A percentile compares a stretch with the other conserved stretches of the same genome.
phyloP scores from a whole-genome alignment of 1,140 invertebrate genomes.

The Pectinophora gossypiella region DNA sequence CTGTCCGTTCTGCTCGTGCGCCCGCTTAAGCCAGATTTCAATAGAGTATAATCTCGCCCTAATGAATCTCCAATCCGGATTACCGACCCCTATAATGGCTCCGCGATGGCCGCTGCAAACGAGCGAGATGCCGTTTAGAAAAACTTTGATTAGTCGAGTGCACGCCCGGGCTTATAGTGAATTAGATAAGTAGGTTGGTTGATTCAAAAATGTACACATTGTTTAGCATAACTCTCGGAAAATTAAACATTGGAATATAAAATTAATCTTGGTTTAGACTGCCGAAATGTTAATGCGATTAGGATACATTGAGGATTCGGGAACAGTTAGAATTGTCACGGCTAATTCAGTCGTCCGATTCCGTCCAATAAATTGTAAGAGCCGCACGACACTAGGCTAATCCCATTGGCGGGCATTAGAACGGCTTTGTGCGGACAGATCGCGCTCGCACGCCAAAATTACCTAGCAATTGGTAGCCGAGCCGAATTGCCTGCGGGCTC shows the following conservation, averaged over 20 bases:
- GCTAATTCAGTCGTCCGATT: conserved; percentile 56
- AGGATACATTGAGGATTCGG: too few relatives aligned
- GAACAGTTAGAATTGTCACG: too few relatives aligned
- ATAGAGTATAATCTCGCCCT: conserved; percentile 76
- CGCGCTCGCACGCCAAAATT: conserved; percentile 66
- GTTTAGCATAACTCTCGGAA: too few relatives aligned
- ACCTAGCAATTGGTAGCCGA: conserved; percentile 70
- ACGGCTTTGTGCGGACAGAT: conserved; percentile 70
- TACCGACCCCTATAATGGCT: conserved; percentile 58
- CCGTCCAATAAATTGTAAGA: conserved; percentile 66
- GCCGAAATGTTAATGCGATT: too few relatives aligned
- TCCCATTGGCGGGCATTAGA: conserved; percentile 70
- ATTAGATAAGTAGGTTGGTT: too few relatives aligned
- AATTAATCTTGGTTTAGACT: too few relatives aligned
- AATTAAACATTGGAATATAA: too few relatives aligned
- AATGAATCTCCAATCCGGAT: conserved; percentile 76
- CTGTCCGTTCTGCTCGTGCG: conserved; percentile 27
- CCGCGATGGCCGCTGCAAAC: conserved; percentile 48
- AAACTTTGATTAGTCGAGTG: conserved; percentile 56
- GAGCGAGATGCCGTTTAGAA: conserved; percentile 55
- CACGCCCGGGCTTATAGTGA: conserved; percentile 4
- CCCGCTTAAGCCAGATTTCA: conserved; percentile 72
- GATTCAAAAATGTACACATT: too few relatives aligned
- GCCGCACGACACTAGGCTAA: conserved; percentile 61
- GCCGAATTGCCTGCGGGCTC: conserved; percentile 68